These are phyloP conservation scores for Anas platyrhynchos DNA, from an alignment of 2,113 vertebrate genomes.

Conservation along the genomic window DNA sequence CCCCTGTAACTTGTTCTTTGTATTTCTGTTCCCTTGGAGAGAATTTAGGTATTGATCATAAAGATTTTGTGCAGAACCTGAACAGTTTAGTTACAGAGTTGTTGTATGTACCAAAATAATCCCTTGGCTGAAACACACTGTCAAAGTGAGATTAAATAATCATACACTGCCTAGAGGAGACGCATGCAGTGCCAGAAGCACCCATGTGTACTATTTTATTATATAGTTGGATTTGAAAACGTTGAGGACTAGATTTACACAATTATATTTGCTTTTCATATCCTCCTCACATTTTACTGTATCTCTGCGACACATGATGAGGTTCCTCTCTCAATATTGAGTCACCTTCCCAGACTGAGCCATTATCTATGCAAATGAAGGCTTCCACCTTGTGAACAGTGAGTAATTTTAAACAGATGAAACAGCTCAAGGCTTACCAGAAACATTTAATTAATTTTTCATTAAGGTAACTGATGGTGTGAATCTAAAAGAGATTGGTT, in stretches of 20 bases:
- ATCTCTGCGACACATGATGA: not conserved
- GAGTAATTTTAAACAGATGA: not conserved
- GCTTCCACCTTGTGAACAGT: not conserved
- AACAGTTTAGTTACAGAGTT: not conserved
- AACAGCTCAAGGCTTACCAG: not conserved
- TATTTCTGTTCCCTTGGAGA: not conserved
- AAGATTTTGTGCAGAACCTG: not conserved
- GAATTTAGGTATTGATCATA: not conserved
- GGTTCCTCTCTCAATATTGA: not conserved
- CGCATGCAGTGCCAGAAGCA: not conserved
- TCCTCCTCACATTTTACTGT: not conserved
- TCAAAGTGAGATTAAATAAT: not conserved
- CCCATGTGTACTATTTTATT: not conserved
- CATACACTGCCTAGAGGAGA: not conserved
- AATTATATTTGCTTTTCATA: not conserved
- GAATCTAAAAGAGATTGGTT: not conserved
- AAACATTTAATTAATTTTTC: not conserved
- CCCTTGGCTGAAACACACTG: not conserved
- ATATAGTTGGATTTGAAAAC: not conserved
- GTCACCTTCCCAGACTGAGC: not conserved
- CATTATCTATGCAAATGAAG: not conserved
- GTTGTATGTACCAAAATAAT: fast-evolving
- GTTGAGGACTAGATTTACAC: fast-evolving
- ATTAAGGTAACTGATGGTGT: not conserved
- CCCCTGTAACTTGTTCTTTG: not conserved